Conservation (phyloP, 2,113 vertebrate genomes). For the Machaerirhynchus nigripectus region DNA sequence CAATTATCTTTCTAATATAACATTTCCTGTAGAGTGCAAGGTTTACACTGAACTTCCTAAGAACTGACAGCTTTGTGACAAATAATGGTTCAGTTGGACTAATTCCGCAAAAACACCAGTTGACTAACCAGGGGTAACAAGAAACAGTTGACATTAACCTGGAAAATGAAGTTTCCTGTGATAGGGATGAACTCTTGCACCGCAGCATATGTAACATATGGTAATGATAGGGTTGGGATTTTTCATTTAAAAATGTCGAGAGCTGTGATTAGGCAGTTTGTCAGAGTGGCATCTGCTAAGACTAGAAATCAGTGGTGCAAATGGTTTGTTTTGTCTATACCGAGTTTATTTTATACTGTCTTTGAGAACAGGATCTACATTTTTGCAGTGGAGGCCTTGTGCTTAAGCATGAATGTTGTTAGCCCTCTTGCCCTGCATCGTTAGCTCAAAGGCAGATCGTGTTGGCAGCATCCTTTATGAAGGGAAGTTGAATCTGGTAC, state of each 20-base stretch:
- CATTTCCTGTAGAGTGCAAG: too few relatives aligned
- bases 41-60: accelerated
- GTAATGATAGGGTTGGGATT: accelerated
- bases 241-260: neutral
- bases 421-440: neutral
- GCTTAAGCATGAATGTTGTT: neutral
- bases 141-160: accelerated
- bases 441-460: neutral
- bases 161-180: neutral
- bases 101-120: accelerated
- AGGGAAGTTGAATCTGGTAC: neutral
- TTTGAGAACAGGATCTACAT: neutral
- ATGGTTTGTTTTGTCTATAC: neutral
- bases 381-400: neutral
- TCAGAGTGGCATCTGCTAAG: neutral
- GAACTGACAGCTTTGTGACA: neutral
- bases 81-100: neutral
- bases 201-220: accelerated
- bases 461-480: neutral
- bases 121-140: neutral
- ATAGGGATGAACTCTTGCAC: neutral
- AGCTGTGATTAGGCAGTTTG: neutral
- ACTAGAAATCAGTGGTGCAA: neutral
- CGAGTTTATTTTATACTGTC: neutral
- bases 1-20: accelerated